Evolutionary conservation across 2,888 invertebrate species (phyloP).

Genomic region (Noctuana brunneofusca): DNA sequence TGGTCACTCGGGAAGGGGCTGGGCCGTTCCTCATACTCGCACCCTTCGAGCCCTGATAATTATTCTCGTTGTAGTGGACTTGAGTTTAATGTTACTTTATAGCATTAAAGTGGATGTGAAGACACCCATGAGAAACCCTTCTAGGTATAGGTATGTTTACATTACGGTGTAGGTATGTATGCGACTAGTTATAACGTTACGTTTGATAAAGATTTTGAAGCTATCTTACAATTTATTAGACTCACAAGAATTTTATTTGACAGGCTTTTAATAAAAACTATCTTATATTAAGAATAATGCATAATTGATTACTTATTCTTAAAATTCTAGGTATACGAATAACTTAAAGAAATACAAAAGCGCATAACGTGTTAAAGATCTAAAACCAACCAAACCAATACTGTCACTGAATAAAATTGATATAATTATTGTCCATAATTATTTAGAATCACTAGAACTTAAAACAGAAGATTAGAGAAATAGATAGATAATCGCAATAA

Average conservation of each 20-base stretch:
- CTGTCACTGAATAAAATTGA: too few relatives aligned
- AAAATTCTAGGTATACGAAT: too few relatives aligned
- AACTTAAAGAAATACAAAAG: neutral
- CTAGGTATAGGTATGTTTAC: constrained; percentile 11
- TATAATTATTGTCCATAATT: neutral
- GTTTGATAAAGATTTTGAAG: too few relatives aligned
- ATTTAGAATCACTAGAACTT: constrained; percentile 5
- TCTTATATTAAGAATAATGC: too few relatives aligned
- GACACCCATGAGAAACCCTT: constrained; percentile 21
- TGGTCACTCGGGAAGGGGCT: constrained; percentile 63
- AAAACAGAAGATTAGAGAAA: constrained; percentile 21
- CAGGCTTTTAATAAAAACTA: neutral
- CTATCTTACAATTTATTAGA: too few relatives aligned
- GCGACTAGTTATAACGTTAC: neutral
- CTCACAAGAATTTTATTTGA: neutral
- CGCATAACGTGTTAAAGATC: neutral
- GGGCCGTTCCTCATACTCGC: constrained; percentile 74
- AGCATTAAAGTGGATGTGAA: constrained; percentile 60
- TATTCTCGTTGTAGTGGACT: constrained; percentile 71
- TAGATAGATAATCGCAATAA: constrained; percentile 27
- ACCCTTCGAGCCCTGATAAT: constrained; percentile 68
- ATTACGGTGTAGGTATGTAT: neutral
- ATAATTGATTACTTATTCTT: too few relatives aligned
- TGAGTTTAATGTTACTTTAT: constrained; percentile 63
- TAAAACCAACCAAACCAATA: too few relatives aligned